These are phyloP conservation scores for Nymphalis urticae DNA, from an alignment of 2,888 invertebrate genomes.

Conservation along the genomic window DNA sequence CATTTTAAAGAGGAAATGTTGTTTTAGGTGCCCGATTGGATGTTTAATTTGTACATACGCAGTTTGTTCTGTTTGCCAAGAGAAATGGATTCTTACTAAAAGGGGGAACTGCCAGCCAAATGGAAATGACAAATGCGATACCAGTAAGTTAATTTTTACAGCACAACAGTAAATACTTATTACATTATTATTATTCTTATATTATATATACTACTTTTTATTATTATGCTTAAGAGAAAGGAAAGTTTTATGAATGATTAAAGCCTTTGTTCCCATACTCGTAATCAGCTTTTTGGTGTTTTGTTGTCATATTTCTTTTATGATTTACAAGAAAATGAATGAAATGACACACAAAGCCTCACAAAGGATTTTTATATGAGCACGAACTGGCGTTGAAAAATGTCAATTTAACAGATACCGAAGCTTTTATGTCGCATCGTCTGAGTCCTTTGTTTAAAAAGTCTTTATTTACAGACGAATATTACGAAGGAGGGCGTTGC, in stretches of 20 bases:
- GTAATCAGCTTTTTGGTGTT: conserved; percentile 13
- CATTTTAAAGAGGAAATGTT: conserved; percentile 39
- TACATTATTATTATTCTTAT: background rate
- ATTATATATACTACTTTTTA: background rate
- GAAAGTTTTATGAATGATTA: background rate
- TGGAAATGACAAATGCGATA: conserved; percentile 88
- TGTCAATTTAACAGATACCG: conserved; percentile 46
- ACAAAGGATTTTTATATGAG: conserved; percentile 44
- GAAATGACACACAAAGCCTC: conserved; percentile 41
- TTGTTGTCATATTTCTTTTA: conserved; percentile 32
- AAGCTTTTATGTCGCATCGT: conserved; percentile 41
- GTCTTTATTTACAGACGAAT: conserved; percentile 83
- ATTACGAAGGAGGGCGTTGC: conserved; percentile 88
- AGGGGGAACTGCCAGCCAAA: conserved; percentile 88
- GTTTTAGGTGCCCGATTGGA: conserved; percentile 86
- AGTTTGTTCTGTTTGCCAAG: conserved; percentile 87
- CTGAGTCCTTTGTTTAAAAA: conserved; percentile 44
- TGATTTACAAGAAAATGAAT: conserved; percentile 38
- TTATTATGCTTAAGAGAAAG: background rate
- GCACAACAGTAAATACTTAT: background rate
- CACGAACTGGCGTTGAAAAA: conserved; percentile 43
- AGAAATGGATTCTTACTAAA: conserved; percentile 88
- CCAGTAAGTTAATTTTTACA: conserved; percentile 81
- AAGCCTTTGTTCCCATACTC: background rate
- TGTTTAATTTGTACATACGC: conserved; percentile 88